These are phyloP conservation scores for Mya arenaria DNA, from an alignment of 1,140 invertebrate species.

Conservation along the genomic window DNA sequence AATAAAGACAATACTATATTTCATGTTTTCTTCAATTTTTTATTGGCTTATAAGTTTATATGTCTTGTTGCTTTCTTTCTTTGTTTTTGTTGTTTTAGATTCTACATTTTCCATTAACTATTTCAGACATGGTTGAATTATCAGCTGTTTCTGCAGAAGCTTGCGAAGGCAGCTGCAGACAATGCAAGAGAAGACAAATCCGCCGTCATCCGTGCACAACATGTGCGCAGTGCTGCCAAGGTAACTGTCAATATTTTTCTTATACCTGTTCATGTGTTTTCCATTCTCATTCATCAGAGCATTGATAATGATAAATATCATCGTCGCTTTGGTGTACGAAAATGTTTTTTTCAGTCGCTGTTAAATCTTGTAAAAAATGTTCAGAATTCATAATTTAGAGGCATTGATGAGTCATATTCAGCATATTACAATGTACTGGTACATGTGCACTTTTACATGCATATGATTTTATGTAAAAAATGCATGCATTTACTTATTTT, in stretches of 20 bases:
- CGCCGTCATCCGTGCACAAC: conserved; percentile 31
- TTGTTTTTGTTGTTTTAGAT: background rate
- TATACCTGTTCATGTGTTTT: background rate
- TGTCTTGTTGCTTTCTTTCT: background rate
- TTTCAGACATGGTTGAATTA: conserved; percentile 52
- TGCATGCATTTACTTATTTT: too few species aligned
- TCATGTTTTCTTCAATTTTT: background rate
- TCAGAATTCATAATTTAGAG: too few species aligned
- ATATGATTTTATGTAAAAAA: too few species aligned
- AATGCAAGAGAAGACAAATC: conserved; percentile 44
- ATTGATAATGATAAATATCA: too few species aligned
- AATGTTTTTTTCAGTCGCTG: too few species aligned
- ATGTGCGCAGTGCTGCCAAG: conserved; percentile 38
- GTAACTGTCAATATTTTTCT: background rate
- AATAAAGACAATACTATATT: background rate
- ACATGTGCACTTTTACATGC: too few species aligned
- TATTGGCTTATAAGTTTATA: background rate
- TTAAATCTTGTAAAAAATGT: too few species aligned
- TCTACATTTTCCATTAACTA: background rate
- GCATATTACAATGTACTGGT: too few species aligned
- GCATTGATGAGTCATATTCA: too few species aligned
- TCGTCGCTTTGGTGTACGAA: too few species aligned
- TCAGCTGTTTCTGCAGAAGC: conserved; percentile 25
- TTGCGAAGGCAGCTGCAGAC: conserved; percentile 32
- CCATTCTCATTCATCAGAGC: background rate